These are phyloP conservation scores for Coleophora deauratella DNA, from an alignment of 2,888 invertebrate species.

Conservation along the genomic window DNA sequence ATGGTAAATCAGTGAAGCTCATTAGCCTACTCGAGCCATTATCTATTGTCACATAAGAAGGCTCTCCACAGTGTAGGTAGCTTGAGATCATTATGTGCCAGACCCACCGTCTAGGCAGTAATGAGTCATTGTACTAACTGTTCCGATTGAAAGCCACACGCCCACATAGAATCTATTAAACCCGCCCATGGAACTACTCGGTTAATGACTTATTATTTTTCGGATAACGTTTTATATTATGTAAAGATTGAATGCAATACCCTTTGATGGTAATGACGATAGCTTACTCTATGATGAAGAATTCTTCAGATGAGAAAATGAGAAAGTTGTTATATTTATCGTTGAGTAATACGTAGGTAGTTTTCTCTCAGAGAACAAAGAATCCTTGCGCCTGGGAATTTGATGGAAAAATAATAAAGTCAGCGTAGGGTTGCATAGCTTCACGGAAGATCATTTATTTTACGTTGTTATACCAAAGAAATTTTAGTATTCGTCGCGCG, in stretches of 20 bases:
- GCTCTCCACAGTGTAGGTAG: slow-evolving; percentile 4
- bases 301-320: no score
- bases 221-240: not conserved
- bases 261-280: no score
- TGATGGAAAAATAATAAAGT: slow-evolving; percentile 57
- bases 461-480: slow-evolving; percentile 57
- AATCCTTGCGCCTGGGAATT: slow-evolving; percentile 29
- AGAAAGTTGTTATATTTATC: no score
- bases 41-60: not conserved
- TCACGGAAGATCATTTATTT: slow-evolving; percentile 65
- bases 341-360: no score
- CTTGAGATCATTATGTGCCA: slow-evolving; percentile 7
- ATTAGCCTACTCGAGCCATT: not conserved
- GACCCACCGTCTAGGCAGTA: slow-evolving; percentile 14
- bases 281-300: no score
- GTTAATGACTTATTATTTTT: slow-evolving; percentile 9
- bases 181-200: slow-evolving; percentile 3
- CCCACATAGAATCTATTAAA: slow-evolving; percentile 13
- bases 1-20: not conserved
- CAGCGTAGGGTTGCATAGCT: slow-evolving; percentile 38
- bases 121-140: slow-evolving; percentile 14
- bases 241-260: no score
- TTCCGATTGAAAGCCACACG: slow-evolving; percentile 12
- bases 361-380: no score
- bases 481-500: slow-evolving; percentile 69